Percentiles rank a stretch among this genome's conserved stretches.
Conservation (phyloP, 2,888 invertebrate species). For the Reticulitermes lucifugus region DNA sequence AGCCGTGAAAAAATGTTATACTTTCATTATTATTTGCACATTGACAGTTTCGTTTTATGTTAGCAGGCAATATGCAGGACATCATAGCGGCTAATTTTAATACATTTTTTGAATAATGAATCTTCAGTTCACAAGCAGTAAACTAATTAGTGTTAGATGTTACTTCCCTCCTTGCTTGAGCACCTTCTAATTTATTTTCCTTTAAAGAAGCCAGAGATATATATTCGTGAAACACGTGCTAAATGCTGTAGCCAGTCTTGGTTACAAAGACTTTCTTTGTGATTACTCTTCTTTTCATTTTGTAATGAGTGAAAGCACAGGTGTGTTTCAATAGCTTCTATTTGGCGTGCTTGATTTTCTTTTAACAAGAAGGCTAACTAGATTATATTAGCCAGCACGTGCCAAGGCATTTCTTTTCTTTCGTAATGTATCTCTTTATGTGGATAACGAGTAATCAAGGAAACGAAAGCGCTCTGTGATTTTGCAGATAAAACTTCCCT, state of each 20-base stretch:
- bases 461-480: no score
- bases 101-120: not conserved
- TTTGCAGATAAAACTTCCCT: no score
- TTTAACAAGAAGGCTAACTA: not conserved
- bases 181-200: not conserved
- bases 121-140: not conserved
- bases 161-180: not conserved
- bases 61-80: not conserved
- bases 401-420: not conserved
- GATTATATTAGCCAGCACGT: not conserved
- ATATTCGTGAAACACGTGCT: not conserved
- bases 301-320: not conserved
- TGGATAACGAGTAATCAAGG: not conserved
- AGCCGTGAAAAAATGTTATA: no score
- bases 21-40: no score
- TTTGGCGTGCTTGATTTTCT: no score
- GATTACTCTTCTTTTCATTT: not conserved
- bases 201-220: not conserved
- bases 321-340: not conserved
- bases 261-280: slow-evolving; percentile 10
- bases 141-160: not conserved
- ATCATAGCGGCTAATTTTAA: not conserved
- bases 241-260: not conserved
- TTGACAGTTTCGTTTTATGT: not conserved
- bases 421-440: not conserved